Base-by-base conservation (phyloP, 2,888 invertebrate species). In the Lordiphosa fenestrarum region DNA sequence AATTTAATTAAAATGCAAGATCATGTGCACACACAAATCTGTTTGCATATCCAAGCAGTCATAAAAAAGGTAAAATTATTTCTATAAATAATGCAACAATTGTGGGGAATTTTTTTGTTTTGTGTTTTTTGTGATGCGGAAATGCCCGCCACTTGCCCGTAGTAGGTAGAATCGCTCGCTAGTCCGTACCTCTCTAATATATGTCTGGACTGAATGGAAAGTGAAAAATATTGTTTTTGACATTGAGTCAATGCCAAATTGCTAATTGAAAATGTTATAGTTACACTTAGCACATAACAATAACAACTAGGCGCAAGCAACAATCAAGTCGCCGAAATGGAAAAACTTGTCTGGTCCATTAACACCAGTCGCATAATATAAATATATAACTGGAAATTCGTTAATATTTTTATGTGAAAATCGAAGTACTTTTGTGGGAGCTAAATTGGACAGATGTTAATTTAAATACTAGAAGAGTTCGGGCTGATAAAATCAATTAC, bases 211-310 rank as follows among this genome's bases (percentile, higher is more conserved):
- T 53, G 66, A 47, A 65, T 51, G 33, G 53, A 62, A 62, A 49
- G 65, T 61, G 60, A 30, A 51, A 60, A 51, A 52, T 46, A 46
- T 33, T 33, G 53, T 21, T n/a, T 37, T 53, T 83, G 77, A 76
- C 84, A 83, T 77, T 77, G 76, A 73, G 56, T 33, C 49, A 38
- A 55, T 13, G 44, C 52, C 30, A 51, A 42, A 12, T 49, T 62
- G 76, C 77, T 77, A 77, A 77, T 83, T 77, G 77, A 58, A 73
- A 72, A 75, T 69, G 69, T 55, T 71, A 66, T 60, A 77, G 65
- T 63, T 70, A 50, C 44, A 57, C 38, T 47, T 83, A 83, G 56
- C 76, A 80, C 81, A 52, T 70, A 56, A 44, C 56, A 51, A 37
- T 13, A 47, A 15, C 37, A 44, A 42, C 48, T 19, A 38, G 1